Base-by-base conservation (phyloP, 2,113 vertebrate genomes). In the Chamaea fasciata region DNA sequence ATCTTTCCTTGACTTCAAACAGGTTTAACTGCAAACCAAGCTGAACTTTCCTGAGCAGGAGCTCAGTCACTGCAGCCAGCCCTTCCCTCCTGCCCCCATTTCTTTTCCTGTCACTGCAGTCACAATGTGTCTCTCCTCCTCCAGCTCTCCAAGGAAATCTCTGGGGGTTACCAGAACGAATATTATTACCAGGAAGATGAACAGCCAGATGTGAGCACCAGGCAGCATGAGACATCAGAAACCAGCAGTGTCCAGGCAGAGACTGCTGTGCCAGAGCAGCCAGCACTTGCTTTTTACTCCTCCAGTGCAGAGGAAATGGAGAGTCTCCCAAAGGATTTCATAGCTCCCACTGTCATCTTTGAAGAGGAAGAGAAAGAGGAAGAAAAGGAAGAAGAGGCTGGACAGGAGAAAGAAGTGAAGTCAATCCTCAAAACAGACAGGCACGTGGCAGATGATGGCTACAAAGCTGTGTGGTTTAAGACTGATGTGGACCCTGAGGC, bases 381-480 rank as follows among this genome's bases (percentile, higher is more conserved):
- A 89, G 62, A 67, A 71, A 42, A 15, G 37, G 67, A 83, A 88
- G 47, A 78, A 83, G 67, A 92, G 21, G 10, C 37, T 11, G 60
- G 81, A 23, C 76, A 31, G 24, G 89, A 92, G 79, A 97, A 94
- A 65, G 96, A 96, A 74, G 89, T 97, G 44, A 97, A 97, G 56
- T 95, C 94, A 59, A 97, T 97, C 83, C 96, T 97, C 60, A 97
- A 90, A 78, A 95, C 94, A 74, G 92, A 96, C 30, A 94, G 96
- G 83, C 56, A 63, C 0, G 2, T 26, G 35, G 55, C 24, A 47
- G 91, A 92, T 19, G 83, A 95, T 24, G 96, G 96, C n/a, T 97
- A 97, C 91, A 97, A 97, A 87, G 96, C 96, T 23, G 96, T 97
- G 80, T 97, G 96, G 96, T 97, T 97, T 68, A 92, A 92, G 86